Evolutionary conservation across 2,888 invertebrate genomes (phyloP).

Genomic region (Thymelicus lineola): DNA sequence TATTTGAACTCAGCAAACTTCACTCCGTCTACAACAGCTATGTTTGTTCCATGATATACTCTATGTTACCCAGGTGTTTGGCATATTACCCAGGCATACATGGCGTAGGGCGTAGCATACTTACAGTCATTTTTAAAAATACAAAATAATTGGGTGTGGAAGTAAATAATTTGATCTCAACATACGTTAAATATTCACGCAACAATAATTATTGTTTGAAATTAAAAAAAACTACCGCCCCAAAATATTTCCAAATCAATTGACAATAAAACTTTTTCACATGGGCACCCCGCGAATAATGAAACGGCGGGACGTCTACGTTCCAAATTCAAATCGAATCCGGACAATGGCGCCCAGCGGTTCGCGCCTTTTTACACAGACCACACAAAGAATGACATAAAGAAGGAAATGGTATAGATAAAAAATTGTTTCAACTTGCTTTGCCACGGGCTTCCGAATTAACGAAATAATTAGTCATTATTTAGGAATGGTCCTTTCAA

Average conservation of each 20-base stretch:
- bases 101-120: too few relatives aligned
- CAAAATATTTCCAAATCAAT: conserved; percentile 64
- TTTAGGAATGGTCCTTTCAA: conserved; percentile 37
- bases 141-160: too few relatives aligned
- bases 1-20: too few relatives aligned
- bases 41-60: too few relatives aligned
- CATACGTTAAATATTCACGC: not conserved
- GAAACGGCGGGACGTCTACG: conserved; percentile 71
- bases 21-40: too few relatives aligned
- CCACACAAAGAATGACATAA: conserved; percentile 72
- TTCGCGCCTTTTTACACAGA: conserved; percentile 68
- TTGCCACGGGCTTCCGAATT: conserved; percentile 73
- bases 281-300: conserved; percentile 78
- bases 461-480: conserved; percentile 56
- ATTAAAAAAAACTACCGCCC: conserved; percentile 44
- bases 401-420: conserved; percentile 53
- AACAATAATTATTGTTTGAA: conserved; percentile 4
- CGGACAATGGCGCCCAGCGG: conserved; percentile 76
- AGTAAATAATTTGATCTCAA: not conserved
- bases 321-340: conserved; percentile 76
- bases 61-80: too few relatives aligned
- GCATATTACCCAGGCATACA: too few relatives aligned
- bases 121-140: too few relatives aligned
- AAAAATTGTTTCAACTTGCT: conserved; percentile 60
- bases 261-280: conserved; percentile 72